A percentile compares a stretch with the other conserved stretches of the same genome.
Conservation (phyloP, 2,888 invertebrate genomes). For the Caenorhabditis sinica region DNA sequence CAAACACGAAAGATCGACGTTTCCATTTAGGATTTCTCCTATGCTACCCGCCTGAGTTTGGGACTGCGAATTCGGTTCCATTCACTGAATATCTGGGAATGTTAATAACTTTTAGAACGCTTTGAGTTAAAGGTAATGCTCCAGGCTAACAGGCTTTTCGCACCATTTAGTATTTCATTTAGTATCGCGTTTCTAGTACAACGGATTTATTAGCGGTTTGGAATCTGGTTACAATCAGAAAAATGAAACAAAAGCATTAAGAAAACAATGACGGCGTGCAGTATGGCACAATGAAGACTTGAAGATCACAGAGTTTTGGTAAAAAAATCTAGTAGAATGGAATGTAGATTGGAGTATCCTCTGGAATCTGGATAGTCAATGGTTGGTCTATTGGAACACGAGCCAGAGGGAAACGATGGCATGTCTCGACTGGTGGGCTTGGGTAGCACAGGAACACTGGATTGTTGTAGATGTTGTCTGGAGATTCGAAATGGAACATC, state of each 20-base stretch:
- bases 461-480: background rate
- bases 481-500: background rate
- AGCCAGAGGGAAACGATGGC: background rate
- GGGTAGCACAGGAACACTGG: background rate
- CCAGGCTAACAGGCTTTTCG: too few relatives aligned
- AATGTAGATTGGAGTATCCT: background rate
- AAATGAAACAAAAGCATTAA: too few relatives aligned
- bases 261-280: too few relatives aligned
- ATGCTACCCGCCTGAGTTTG: background rate
- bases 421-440: background rate
- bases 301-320: background rate
- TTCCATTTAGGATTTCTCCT: background rate
- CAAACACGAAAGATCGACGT: background rate
- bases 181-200: too few relatives aligned
- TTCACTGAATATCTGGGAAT: too few relatives aligned
- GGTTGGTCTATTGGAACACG: slow-evolving; percentile 43
- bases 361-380: slow-evolving; percentile 30
- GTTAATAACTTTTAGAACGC: too few relatives aligned
- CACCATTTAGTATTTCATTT: too few relatives aligned
- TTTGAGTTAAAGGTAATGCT: too few relatives aligned
- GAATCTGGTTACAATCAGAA: too few relatives aligned
- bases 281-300: too few relatives aligned
- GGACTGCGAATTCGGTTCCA: too few relatives aligned
- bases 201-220: too few relatives aligned
- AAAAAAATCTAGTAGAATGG: background rate